Evolutionary conservation across 2,888 invertebrate species (phyloP).

Genomic region (Agonopterix alstromeriana): DNA sequence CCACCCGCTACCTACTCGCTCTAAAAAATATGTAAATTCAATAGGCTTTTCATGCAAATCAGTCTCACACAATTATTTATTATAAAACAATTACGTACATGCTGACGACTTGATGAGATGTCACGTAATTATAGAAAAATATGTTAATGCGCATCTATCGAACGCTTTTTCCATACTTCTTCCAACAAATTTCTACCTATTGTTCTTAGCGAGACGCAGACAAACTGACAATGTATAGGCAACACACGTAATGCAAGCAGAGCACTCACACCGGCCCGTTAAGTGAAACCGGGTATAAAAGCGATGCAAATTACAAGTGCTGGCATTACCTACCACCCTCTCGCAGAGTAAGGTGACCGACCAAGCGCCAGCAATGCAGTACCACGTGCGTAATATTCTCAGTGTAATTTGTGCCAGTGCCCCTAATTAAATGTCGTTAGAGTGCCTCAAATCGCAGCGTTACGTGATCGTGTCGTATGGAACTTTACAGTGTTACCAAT

Average conservation of each 20-base stretch:
- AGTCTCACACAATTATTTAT: slow-evolving; percentile 17
- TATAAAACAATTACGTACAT: slow-evolving; percentile 24
- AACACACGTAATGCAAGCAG: slow-evolving; percentile 56
- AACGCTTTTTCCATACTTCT: slow-evolving; percentile 46
- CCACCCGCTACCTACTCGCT: neutral
- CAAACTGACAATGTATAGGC: slow-evolving; percentile 53
- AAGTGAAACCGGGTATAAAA: slow-evolving; percentile 73
- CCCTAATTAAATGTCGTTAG: slow-evolving; percentile 5
- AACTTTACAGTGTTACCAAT: neutral
- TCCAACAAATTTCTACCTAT: slow-evolving; percentile 67
- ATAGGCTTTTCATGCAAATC: slow-evolving; percentile 4
- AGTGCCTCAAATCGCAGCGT: neutral
- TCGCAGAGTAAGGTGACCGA: slow-evolving; percentile 43
- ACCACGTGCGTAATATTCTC: slow-evolving; percentile 59
- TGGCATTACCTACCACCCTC: slow-evolving; percentile 66
- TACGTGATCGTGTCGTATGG: slow-evolving; percentile 8
- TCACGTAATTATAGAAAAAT: slow-evolving; percentile 33
- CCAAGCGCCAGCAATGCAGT: slow-evolving; percentile 52
- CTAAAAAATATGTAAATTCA: slow-evolving; percentile 6
- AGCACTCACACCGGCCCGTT: slow-evolving; percentile 48
- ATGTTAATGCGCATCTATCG: slow-evolving; percentile 27
- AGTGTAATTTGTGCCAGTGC: slow-evolving; percentile 14
- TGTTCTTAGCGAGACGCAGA: slow-evolving; percentile 58
- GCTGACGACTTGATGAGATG: slow-evolving; percentile 7
- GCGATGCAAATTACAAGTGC: slow-evolving; percentile 70